Conservation (phyloP, 92 coral and sea anemone species). For the Isaurus tuberculatus region DNA sequence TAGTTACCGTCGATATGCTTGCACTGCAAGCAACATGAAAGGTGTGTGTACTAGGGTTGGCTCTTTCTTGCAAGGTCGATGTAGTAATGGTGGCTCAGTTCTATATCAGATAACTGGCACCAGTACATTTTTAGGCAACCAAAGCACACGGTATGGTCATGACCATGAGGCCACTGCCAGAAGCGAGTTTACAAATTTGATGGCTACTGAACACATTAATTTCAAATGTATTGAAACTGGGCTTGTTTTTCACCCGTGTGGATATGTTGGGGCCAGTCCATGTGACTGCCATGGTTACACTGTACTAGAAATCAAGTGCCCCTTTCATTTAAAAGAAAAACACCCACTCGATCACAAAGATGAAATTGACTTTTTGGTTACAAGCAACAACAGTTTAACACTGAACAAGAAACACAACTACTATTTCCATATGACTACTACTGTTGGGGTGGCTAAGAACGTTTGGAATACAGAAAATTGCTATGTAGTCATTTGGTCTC, state of each 20-base stretch:
- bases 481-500: conserved; percentile 17
- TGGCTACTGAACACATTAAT: conserved; percentile 39
- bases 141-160: conserved; percentile 34
- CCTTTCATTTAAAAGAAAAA: conserved; percentile 33
- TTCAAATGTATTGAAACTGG: conserved; percentile 41
- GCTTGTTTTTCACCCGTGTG: conserved; percentile 48
- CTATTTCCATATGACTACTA: conserved; percentile 31
- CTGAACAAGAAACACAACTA: conserved; percentile 33
- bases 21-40: conserved; percentile 43
- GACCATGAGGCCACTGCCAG: conserved; percentile 41
- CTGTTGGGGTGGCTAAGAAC: not conserved
- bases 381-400: not conserved
- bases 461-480: conserved; percentile 23
- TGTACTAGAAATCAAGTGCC: conserved; percentile 50
- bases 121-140: conserved; percentile 32
- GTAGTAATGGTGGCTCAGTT: conserved; percentile 28
- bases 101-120: conserved; percentile 39
- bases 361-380: conserved; percentile 36
- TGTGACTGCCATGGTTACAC: conserved; percentile 46
- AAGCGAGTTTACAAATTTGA: conserved; percentile 2
- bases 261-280: conserved; percentile 50
- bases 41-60: conserved; percentile 49
- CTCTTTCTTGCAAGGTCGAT: conserved; percentile 13
- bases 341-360: conserved; percentile 18
- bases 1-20: conserved; percentile 8